Conservation (phyloP, 1,140 invertebrate genomes). For the Anoplolepis gracilipes region DNA sequence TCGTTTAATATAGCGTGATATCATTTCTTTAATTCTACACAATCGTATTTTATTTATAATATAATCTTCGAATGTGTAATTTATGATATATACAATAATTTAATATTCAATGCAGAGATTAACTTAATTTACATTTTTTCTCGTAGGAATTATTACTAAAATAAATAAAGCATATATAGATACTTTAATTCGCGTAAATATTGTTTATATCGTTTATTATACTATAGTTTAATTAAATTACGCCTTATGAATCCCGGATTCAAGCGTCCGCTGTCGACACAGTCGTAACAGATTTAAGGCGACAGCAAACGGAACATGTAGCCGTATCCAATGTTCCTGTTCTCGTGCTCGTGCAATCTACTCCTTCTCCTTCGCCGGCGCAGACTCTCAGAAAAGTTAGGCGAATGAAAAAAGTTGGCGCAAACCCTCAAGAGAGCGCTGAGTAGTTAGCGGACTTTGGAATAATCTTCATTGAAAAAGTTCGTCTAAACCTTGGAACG, state of each 20-base stretch:
- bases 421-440: constrained; percentile 80
- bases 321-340: constrained; percentile 66
- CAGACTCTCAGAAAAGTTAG: constrained; percentile 78
- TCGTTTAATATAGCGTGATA: constrained; percentile 31
- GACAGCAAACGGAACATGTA: constrained; percentile 71
- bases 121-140: background rate
- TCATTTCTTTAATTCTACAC: constrained; percentile 14
- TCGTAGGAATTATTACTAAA: background rate
- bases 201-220: background rate
- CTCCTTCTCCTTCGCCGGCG: constrained; percentile 63
- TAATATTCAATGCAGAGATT: background rate
- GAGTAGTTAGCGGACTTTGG: constrained; percentile 83
- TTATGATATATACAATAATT: background rate
- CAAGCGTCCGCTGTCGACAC: background rate
- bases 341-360: constrained; percentile 38
- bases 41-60: constrained; percentile 1
- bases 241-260: constrained; percentile 3
- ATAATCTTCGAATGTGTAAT: background rate
- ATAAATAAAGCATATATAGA: background rate
- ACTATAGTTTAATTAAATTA: constrained; percentile 2
- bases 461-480: constrained; percentile 86
- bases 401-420: constrained; percentile 84
- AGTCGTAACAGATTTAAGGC: constrained; percentile 65
- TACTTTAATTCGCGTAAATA: background rate
- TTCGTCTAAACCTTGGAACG: constrained; percentile 83